phyloP scores from a whole-genome alignment of 53 echinoderm and acorn worm genomes.

The Zoroaster sp. region DNA sequence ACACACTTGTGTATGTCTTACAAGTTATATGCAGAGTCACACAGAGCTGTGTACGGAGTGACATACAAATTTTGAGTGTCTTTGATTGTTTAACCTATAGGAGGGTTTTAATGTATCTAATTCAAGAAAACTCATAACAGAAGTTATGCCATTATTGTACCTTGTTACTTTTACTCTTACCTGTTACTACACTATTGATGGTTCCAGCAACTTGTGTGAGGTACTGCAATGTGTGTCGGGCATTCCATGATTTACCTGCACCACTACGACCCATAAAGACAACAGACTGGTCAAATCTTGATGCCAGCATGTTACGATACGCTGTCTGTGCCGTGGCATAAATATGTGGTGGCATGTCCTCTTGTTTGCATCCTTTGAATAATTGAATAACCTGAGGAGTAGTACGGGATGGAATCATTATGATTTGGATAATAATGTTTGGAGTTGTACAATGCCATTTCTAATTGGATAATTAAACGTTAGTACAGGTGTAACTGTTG shows the following conservation, averaged over 20 bases:
- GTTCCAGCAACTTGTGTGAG: slow-evolving; percentile 90
- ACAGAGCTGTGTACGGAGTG: too few species aligned
- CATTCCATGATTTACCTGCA: slow-evolving; percentile 93
- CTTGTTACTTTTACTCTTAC: too few species aligned
- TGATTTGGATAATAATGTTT: not conserved
- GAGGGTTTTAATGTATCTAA: too few species aligned
- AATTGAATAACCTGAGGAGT: slow-evolving; percentile 86
- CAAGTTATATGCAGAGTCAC: too few species aligned
- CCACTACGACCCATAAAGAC: slow-evolving; percentile 95
- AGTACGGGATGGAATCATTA: not conserved
- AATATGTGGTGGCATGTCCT: slow-evolving; percentile 99
- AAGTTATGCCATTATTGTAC: too few species aligned
- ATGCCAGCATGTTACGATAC: slow-evolving; percentile 85
- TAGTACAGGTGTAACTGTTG: too few species aligned
- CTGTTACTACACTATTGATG: slow-evolving; percentile 61
- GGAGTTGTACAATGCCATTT: not conserved
- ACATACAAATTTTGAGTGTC: too few species aligned
- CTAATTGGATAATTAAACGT: not conserved
- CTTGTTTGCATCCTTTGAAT: slow-evolving; percentile 95
- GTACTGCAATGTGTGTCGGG: slow-evolving; percentile 87
- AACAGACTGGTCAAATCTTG: slow-evolving; percentile 92
- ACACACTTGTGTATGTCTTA: too few species aligned
- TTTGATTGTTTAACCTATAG: too few species aligned
- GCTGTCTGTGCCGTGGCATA: slow-evolving; percentile 97
- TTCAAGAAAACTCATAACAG: too few species aligned